phyloP scores from a whole-genome alignment of 2,888 invertebrate species.

The Leptopterna dolabrata region DNA sequence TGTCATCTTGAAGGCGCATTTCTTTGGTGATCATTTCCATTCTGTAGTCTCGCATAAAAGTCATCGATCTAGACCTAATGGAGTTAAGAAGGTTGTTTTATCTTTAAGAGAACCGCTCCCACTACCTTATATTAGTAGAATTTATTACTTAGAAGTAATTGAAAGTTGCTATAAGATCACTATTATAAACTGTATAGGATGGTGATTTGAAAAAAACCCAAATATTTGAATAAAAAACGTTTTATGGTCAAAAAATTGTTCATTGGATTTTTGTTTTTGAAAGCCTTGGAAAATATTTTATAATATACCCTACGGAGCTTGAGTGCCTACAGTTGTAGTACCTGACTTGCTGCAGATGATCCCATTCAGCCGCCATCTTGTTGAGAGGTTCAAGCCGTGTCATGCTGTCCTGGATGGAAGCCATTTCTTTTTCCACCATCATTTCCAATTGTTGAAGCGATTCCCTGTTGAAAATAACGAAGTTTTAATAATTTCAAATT shows the following conservation, averaged over 20 bases:
- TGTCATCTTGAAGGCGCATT: conserved; percentile 12
- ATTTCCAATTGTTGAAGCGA: conserved; percentile 43
- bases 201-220: no score
- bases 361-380: conserved; percentile 50
- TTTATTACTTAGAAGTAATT: no score
- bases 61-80: conserved; percentile 28
- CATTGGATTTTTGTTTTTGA: no score
- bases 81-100: background rate
- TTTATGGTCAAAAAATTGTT: no score
- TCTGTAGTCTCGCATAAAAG: conserved; percentile 43
- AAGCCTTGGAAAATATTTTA: no score
- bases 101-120: background rate
- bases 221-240: no score
- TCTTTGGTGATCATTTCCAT: conserved; percentile 41
- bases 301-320: no score
- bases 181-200: no score
- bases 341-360: background rate
- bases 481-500: background rate
- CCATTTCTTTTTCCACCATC: conserved; percentile 52
- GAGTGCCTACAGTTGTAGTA: no score
- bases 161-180: no score
- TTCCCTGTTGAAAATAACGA: background rate
- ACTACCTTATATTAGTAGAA: no score
- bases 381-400: conserved; percentile 48
- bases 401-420: conserved; percentile 48